Base-by-base conservation (phyloP, 2,888 invertebrate species). In the Punctoribates punctum region DNA sequence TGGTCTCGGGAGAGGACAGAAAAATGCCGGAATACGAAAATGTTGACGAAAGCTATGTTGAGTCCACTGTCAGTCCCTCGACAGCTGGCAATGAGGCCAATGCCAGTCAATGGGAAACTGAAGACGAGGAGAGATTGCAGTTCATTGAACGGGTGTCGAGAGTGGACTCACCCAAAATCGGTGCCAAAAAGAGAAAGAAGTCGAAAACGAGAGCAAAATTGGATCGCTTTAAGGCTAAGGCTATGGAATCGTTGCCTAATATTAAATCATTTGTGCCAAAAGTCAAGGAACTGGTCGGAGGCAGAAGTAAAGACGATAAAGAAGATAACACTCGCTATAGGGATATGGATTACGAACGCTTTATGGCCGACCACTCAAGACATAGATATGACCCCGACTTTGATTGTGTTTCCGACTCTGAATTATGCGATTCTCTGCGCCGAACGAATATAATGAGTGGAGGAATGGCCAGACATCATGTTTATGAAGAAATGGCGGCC, bases 401-500 rank as follows among this genome's bases (percentile, higher is more conserved):
- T 9, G 67, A 38, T 9, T 25, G 25, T 72, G 75, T 65, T 1
- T 65, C 65, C 0, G 75, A 75, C 27, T 75, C 75, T 0, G 75
- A 75, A 38, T 23, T 73, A 17, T 48, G 57, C 54, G 75, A 75
- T 38, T 75, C 75, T 11, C 46, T 75, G 65, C 75, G 72, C 2
- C 17, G 73, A 38, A 13, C 54, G 6, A 13, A 25, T 25, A 4
- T 4, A 6, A 34, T 34, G 34, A 34, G 34, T 8, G 34, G 5
- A 34, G 72, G 27, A 17, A 1, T 20, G 11, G 38, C 17, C 13
- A 11, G 67, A 17, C 34, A n/a, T 34, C 67, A 67, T 38, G 75
- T 75, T 0, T 75, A 75, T 48, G 48, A 75, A 34, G 75, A 75
- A 11, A 46, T 75, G 48, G 75, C 75, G 3, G 75, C 70, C 29